These are phyloP conservation scores for Drosophila mayaguana DNA, from an alignment of 2,888 invertebrate species.

Conservation along the genomic window DNA sequence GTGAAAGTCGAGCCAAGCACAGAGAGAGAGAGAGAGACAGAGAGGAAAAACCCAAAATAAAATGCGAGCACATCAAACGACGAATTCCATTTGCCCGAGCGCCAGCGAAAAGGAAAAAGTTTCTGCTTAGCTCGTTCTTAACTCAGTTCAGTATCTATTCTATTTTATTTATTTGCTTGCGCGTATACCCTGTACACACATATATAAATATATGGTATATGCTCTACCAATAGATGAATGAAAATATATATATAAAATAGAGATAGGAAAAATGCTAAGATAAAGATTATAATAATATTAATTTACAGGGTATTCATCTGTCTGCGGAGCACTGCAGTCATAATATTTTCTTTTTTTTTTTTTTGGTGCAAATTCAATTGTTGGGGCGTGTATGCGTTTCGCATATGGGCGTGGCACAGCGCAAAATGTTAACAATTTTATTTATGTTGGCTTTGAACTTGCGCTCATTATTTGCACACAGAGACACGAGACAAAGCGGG, in stretches of 20 bases:
- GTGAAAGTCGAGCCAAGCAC: slow-evolving; percentile 56
- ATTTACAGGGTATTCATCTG: slow-evolving; percentile 6
- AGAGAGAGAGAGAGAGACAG: not conserved
- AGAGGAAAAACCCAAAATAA: slow-evolving; percentile 8
- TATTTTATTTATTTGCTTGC: slow-evolving; percentile 21
- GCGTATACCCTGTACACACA: slow-evolving; percentile 21
- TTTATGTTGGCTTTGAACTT: slow-evolving; percentile 80
- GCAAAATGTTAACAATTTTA: slow-evolving; percentile 79
- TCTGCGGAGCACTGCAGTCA: slow-evolving; percentile 3
- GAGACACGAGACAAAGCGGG: slow-evolving; percentile 31
- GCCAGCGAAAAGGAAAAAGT: slow-evolving; percentile 71
- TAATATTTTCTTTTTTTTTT: too few relatives aligned
- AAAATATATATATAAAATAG: not conserved
- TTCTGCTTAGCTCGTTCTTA: slow-evolving; percentile 44
- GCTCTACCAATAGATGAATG: not conserved
- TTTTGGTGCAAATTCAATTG: slow-evolving; percentile 69
- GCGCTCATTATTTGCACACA: slow-evolving; percentile 70
- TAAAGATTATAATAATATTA: not conserved
- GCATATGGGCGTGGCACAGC: slow-evolving; percentile 47
- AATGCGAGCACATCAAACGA: slow-evolving; percentile 75
- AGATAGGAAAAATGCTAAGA: not conserved
- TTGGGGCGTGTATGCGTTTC: slow-evolving; percentile 59
- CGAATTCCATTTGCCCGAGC: slow-evolving; percentile 74
- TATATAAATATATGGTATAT: too few relatives aligned
- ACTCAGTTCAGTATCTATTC: slow-evolving; percentile 30